Evolutionary conservation across 2,888 invertebrate genomes (phyloP), one percentile per base, ranked within the genome.

Genomic region (Ellobium chinense): DNA sequence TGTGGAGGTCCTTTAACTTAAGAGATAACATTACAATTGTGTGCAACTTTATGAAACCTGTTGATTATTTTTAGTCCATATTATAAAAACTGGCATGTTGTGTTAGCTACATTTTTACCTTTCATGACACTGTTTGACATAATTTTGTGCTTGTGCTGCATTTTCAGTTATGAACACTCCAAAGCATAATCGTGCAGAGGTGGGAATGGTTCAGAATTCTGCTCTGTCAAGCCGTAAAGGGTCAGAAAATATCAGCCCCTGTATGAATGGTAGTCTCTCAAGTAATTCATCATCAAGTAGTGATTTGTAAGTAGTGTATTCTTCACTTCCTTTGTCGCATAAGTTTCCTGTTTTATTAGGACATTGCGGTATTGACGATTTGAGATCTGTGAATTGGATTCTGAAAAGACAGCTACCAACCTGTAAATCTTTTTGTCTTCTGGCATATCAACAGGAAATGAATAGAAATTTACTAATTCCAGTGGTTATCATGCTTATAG

Each of bases 111-210:
- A 46, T 46, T 46, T 46, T 46, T 18, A 46, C 18, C 18, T 46
- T 46, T 46, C 9, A 12, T 46, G 46, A 12, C 18, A 18, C 18
- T 46, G 46, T 46, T 46, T 18, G 7, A 46, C 18, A 46, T n/a
- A n/a, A n/a, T n/a, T n/a, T n/a, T n/a, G n/a, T n/a, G n/a, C n/a
- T n/a, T n/a, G n/a, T n/a, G n/a, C n/a, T n/a, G n/a, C n/a, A n/a
- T n/a, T n/a, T 46, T 46, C 46, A 46, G 46, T 46, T 7, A 12
- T 46, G 9, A 46, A 46, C 46, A 46, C 46, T 7, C 46, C 68
- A n/a, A 68, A 29, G 9, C 27, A 5, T 36, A 78, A 62, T 56
- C 60, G n/a, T 29, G 78, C 78, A 29, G 70, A 69, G 39, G 78
- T 78, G 56, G 69, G 78, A 21, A n/a, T 78, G 24, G 31, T 70